These are phyloP conservation scores for Petrosia ficiformis DNA, from an alignment of 37 sponge, comb jelly and placozoan genomes.

Conservation along the genomic window DNA sequence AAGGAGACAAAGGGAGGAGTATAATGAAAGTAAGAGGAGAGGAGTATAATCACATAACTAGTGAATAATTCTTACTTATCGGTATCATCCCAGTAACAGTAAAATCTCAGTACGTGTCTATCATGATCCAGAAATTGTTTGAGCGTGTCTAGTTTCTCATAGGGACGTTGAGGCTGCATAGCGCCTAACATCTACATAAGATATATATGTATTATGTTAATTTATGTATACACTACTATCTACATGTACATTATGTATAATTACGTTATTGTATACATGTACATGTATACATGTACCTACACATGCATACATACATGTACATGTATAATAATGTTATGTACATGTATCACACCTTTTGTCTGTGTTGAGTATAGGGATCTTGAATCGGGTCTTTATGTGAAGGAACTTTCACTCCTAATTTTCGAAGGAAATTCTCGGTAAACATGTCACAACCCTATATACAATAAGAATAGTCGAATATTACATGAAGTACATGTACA, in stretches of 20 bases:
- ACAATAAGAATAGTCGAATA: too few species aligned
- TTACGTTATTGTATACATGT: neutral
- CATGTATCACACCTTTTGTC: conserved; percentile 64
- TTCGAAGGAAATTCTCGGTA: conserved; percentile 87
- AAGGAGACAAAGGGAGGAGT: conserved; percentile 7
- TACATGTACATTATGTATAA: neutral
- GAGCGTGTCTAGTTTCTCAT: conserved; percentile 89
- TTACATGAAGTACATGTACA: neutral
- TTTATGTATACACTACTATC: too few species aligned
- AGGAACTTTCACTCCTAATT: conserved; percentile 80
- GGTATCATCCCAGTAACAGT: conserved; percentile 94
- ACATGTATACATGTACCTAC: too few species aligned
- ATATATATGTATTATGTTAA: neutral
- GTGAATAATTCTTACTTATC: conserved; percentile 56
- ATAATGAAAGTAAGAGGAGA: neutral
- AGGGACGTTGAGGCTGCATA: conserved; percentile 97
- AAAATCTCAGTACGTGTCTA: conserved; percentile 89
- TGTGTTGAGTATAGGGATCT: conserved; percentile 78
- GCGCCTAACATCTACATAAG: conserved; percentile 46
- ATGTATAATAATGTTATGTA: conserved; percentile 6
- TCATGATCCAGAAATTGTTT: conserved; percentile 94
- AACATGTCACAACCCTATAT: conserved; percentile 95
- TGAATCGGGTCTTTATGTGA: conserved; percentile 26
- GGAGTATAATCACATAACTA: neutral
- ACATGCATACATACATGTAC: too few species aligned